Evolutionary conservation across 2,113 vertebrate genomes (phyloP).

Genomic region (Chaetura pelagica): DNA sequence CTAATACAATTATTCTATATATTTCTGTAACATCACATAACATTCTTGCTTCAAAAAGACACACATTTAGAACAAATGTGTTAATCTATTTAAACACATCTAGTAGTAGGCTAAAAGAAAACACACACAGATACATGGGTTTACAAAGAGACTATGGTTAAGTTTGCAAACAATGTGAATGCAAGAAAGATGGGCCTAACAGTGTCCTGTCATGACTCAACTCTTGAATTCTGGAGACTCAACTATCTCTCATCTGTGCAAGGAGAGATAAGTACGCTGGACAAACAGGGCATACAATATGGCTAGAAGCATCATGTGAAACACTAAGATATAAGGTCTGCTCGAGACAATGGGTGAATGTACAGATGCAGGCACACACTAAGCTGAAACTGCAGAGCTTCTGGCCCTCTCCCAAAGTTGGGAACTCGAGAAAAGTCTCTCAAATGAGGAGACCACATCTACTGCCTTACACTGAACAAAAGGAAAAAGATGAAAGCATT

Average conservation of each 20-base stretch:
- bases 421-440: neutral
- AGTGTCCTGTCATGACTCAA: neutral
- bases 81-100: neutral
- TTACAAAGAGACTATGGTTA: neutral
- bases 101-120: neutral
- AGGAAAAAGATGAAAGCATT: neutral
- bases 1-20: neutral
- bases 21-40: neutral
- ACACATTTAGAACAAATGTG: neutral
- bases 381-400: neutral
- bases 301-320: neutral
- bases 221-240: neutral
- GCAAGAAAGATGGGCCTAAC: neutral
- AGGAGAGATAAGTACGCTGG: neutral
- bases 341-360: neutral
- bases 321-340: neutral
- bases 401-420: neutral
- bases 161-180: neutral
- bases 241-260: neutral
- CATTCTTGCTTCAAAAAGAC: neutral
- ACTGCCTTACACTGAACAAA: neutral
- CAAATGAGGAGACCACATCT: neutral
- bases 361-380: rapidly evolving
- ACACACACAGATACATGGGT: neutral
- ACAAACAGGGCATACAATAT: neutral